A percentile compares a stretch with the other conserved stretches of the same genome.
Conservation (phyloP, 1,140 invertebrate genomes). For the Venustaconcha ellipsiformis region DNA sequence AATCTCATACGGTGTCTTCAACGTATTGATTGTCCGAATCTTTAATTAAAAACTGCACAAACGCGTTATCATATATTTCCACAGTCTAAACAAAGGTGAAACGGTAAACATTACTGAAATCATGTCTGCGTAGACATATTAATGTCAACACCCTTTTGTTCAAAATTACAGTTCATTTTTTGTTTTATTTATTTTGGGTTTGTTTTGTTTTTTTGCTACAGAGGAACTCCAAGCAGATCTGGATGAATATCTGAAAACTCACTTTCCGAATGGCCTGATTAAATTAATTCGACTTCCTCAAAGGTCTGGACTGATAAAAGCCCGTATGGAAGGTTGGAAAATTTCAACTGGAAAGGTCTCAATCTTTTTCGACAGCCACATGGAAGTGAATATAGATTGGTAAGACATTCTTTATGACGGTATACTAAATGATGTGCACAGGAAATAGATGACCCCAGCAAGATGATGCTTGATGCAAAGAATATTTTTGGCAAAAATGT, state of each 20-base stretch:
- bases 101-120: no score
- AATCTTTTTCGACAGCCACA: slow-evolving; percentile 96
- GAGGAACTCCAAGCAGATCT: slow-evolving; percentile 45
- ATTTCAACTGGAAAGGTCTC: slow-evolving; percentile 85
- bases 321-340: slow-evolving; percentile 75
- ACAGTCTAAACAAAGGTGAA: no score
- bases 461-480: no score
- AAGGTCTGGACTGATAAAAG: slow-evolving; percentile 86
- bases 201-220: slow-evolving; percentile 24
- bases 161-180: neutral
- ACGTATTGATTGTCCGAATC: no score
- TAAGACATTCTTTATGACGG: slow-evolving; percentile 73
- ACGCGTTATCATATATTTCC: no score
- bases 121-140: neutral
- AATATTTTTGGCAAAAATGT: no score
- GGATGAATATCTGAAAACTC: slow-evolving; percentile 43
- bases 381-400: slow-evolving; percentile 87
- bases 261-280: slow-evolving; percentile 70
- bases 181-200: no score
- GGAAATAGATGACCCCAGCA: no score
- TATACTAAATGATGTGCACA: no score
- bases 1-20: no score
- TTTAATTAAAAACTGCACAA: no score
- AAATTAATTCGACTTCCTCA: slow-evolving; percentile 81
- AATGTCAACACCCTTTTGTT: neutral